phyloP scores from a whole-genome alignment of 2,113 vertebrate species.

The Chlorodrepanis virens region DNA sequence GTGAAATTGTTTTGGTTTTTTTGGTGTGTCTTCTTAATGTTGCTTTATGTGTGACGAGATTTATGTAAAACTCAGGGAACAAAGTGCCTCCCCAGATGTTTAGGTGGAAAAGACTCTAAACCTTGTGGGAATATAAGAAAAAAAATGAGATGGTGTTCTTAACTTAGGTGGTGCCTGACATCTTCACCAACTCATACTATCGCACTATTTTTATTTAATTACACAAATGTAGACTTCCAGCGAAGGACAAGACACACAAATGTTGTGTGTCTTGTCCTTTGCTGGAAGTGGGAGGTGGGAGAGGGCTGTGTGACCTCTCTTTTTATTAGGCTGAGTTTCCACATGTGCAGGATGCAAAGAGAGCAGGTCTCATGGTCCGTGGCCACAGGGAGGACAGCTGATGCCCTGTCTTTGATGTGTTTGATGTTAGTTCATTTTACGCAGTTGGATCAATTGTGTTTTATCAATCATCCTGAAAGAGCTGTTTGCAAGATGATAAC shows the following conservation, averaged over 20 bases:
- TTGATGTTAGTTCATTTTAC: background rate
- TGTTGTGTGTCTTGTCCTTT: background rate
- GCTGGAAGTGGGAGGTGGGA: background rate
- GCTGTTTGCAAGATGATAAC: background rate
- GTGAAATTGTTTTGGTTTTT: background rate
- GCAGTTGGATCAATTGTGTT: background rate
- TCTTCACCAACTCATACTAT: background rate
- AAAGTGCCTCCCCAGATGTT: background rate
- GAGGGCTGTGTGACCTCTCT: background rate
- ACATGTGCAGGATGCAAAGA: background rate
- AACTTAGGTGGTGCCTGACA: background rate
- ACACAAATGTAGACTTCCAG: background rate
- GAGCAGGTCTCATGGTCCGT: background rate
- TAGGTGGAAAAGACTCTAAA: background rate
- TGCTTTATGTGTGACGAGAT: background rate
- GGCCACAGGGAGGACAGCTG: background rate
- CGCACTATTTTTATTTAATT: background rate
- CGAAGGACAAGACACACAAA: too few species aligned
- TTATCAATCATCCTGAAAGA: background rate
- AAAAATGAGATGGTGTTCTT: background rate
- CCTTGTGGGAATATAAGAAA: background rate
- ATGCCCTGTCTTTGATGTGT: background rate
- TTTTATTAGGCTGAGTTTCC: background rate
- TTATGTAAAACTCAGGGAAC: background rate
- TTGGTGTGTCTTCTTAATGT: background rate